Conservation (phyloP, 2,888 invertebrate species). For the Chrysolina haemoptera region DNA sequence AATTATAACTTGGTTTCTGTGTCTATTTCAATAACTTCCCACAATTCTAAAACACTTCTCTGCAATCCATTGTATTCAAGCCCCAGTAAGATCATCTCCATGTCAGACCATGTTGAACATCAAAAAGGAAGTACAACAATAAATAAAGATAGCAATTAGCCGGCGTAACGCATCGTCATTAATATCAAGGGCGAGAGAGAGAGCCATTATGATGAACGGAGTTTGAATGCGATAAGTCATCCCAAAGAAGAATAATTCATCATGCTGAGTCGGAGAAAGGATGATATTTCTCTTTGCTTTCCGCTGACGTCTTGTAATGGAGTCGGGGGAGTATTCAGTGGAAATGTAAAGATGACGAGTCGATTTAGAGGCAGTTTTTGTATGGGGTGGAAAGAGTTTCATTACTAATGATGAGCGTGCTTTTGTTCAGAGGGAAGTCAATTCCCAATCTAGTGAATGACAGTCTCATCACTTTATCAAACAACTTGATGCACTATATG, state of each 20-base stretch:
- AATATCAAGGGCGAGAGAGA: slow-evolving; percentile 49
- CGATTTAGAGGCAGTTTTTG: slow-evolving; percentile 10
- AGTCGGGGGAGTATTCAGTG: slow-evolving; percentile 7
- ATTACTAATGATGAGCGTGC: slow-evolving; percentile 5
- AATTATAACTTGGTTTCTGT: not conserved
- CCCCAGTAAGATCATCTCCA: not conserved
- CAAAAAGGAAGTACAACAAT: slow-evolving; percentile 45
- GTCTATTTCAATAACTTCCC: not conserved
- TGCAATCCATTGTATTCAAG: not conserved
- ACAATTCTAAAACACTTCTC: not conserved
- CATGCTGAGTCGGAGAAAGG: slow-evolving; percentile 35
- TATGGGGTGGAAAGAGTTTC: not conserved
- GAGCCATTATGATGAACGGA: slow-evolving; percentile 57
- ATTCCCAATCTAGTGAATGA: not conserved
- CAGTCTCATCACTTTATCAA: too few species aligned
- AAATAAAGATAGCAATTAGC: slow-evolving; percentile 59
- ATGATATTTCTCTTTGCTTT: slow-evolving; percentile 28
- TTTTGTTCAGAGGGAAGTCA: not conserved
- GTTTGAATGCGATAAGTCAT: slow-evolving; percentile 59
- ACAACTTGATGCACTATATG: too few species aligned
- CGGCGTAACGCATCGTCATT: slow-evolving; percentile 57
- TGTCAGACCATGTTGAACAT: slow-evolving; percentile 2
- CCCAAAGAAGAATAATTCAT: slow-evolving; percentile 55
- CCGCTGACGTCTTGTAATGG: slow-evolving; percentile 25
- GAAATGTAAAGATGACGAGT: slow-evolving; percentile 23